Evolutionary conservation across 1,140 invertebrate genomes (phyloP).

Genomic region (fruit fly (Drosophila melanogaster)): DNA sequence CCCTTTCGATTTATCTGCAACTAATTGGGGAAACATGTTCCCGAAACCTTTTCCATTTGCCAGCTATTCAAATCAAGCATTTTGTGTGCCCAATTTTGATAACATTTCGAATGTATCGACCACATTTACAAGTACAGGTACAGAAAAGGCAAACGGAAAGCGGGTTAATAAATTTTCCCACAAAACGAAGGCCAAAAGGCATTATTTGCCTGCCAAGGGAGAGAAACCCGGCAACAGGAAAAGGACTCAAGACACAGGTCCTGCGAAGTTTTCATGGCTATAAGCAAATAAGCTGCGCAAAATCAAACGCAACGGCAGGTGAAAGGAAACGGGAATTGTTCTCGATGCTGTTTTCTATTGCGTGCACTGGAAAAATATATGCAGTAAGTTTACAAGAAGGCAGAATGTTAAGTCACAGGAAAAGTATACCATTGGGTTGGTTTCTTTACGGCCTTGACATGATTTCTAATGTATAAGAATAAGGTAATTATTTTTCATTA

Average conservation of each 20-base stretch:
- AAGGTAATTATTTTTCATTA: too few species aligned
- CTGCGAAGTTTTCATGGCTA: conserved; percentile 64
- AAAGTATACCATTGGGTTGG: too few species aligned
- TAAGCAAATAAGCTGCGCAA: conserved; percentile 80
- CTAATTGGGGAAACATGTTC: conserved; percentile 44
- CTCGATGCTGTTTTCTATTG: conserved; percentile 33
- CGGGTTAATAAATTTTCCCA: conserved; percentile 74
- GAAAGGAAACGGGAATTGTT: conserved; percentile 43
- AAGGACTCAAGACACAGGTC: conserved; percentile 30
- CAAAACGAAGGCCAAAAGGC: conserved; percentile 46
- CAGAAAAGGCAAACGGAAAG: conserved; percentile 31
- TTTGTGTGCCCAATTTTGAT: conserved; percentile 66
- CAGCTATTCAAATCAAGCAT: conserved; percentile 72
- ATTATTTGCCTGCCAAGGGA: conserved; percentile 10
- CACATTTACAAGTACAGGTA: conserved; percentile 13
- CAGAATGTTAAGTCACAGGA: too few species aligned
- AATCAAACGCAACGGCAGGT: conserved; percentile 63
- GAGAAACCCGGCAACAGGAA: conserved; percentile 23
- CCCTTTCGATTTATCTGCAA: conserved; percentile 41
- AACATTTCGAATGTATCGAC: conserved; percentile 69
- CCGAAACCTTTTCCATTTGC: conserved; percentile 11
- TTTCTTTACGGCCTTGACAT: too few species aligned
- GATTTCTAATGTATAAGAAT: too few species aligned
- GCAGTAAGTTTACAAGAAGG: too few species aligned
- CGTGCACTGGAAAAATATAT: conserved; percentile 4